Evolutionary conservation across 2,888 invertebrate genomes (phyloP), one percentile per base, ranked within the genome.

Genomic region (Harpalus rubripes): DNA sequence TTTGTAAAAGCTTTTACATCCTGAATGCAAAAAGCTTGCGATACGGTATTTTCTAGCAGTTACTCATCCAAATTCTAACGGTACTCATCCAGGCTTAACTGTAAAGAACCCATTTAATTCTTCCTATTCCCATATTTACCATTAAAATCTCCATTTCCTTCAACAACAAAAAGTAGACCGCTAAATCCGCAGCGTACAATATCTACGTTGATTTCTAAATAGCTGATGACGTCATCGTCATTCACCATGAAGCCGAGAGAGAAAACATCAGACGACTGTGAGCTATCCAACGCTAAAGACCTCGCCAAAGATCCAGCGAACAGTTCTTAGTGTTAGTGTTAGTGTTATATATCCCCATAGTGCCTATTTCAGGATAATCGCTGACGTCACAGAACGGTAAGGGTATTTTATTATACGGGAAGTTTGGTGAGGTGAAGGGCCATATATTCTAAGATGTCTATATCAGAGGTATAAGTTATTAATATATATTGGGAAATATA

Each of bases 221-320:
- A 84, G 63, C 84, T 63, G 78, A 61, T 84, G 84, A 84, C 84
- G 84, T 84, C 84, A 84, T 81, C 78, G 65, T 78, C 78, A 84
- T 84, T 44, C 74, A 83, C 39, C 83, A 65, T 78, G 84, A 78
- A 78, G 76, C 52, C 18, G 76, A 56, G 10, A 32, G 78, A 56
- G 58, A 78, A 15, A 39, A 56, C 22, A 56, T 79, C 59, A 22
- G 58, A 68, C 68, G 79, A 41, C 32, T 39, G 12, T 18, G 39
- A 32, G 39, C 39, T 10, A 26, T 41, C 32, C n/a, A 59, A 80
- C 59, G 16, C 18, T 15, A 52, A 52, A 74, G 10, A 52, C 10
- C 44, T 52, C 44, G 44, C 44, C 0, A 44, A 44, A 22, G 22
- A 22, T 22, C 22, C 22, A 32, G 32, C 32, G 32, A 32, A 32